phyloP scores from a whole-genome alignment of 2,113 vertebrate species.

The Gobius niger region DNA sequence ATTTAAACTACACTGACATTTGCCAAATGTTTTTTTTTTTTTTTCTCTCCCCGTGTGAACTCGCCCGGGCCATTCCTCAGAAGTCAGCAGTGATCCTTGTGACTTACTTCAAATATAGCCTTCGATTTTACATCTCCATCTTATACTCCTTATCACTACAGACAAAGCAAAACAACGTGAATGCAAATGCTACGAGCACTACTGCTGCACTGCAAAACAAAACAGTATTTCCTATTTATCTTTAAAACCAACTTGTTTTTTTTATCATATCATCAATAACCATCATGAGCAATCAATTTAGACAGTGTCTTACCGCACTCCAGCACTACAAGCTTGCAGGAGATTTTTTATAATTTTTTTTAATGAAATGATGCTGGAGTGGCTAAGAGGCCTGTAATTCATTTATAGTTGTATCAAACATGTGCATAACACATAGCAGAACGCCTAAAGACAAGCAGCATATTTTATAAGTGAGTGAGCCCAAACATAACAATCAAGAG shows the following conservation, averaged over 20 bases:
- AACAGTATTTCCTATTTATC: neutral
- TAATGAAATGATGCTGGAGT: neutral
- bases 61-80: slow-evolving; percentile 48
- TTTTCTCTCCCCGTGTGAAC: slow-evolving; percentile 37
- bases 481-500: slow-evolving; percentile 22
- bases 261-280: neutral
- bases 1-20: slow-evolving; percentile 59
- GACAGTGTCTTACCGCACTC: neutral
- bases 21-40: slow-evolving; percentile 44
- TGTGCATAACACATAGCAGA: slow-evolving; percentile 3
- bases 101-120: slow-evolving; percentile 60
- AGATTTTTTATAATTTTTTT: neutral
- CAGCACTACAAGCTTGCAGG: neutral
- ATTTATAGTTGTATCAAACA: slow-evolving; percentile 6
- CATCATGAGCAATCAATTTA: neutral
- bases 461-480: slow-evolving; percentile 7
- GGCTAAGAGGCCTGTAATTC: neutral
- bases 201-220: neutral
- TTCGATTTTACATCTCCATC: slow-evolving; percentile 45
- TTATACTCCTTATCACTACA: slow-evolving; percentile 11
- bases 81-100: slow-evolving; percentile 59
- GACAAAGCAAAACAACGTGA: neutral
- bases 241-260: neutral
- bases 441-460: slow-evolving; percentile 3
- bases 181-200: neutral